Percentiles rank a stretch among this genome's conserved stretches.
Conservation (phyloP, 2,888 invertebrate genomes). For the Meandrusa payeni region DNA sequence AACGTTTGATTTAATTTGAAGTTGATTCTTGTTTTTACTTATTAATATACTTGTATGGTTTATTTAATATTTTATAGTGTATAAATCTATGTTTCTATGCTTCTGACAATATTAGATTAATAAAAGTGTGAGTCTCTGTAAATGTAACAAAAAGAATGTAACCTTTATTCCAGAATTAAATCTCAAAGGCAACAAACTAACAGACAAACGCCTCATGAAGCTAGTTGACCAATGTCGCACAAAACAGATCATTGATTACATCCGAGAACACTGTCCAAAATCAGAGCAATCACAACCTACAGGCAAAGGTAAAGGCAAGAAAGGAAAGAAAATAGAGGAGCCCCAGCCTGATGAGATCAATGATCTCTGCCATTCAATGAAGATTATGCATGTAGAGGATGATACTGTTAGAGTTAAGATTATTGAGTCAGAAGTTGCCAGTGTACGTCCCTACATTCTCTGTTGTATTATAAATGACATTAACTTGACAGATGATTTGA, state of each 20-base stretch:
- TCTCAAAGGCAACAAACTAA: conserved; percentile 86
- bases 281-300: conserved; percentile 44
- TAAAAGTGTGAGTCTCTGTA: no score
- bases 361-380: conserved; percentile 62
- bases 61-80: no score
- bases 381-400: conserved; percentile 73
- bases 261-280: conserved; percentile 83
- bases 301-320: conserved; percentile 56
- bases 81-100: no score
- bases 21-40: no score
- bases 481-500: conserved; percentile 81
- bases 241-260: conserved; percentile 89
- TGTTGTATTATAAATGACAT: conserved; percentile 86
- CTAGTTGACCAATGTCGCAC: conserved; percentile 87
- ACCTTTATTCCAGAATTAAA: conserved; percentile 82
- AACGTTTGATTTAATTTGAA: no score
- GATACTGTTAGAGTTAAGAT: conserved; percentile 73
- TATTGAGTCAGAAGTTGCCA: conserved; percentile 77
- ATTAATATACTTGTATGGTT: no score
- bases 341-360: conserved; percentile 45
- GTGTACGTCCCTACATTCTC: conserved; percentile 85
- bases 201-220: conserved; percentile 87
- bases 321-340: conserved; percentile 64
- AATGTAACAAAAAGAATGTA: no score
- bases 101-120: no score